Conservation (phyloP, 2,797 vertebrate species). For the Neopelma chrysocephalum region DNA sequence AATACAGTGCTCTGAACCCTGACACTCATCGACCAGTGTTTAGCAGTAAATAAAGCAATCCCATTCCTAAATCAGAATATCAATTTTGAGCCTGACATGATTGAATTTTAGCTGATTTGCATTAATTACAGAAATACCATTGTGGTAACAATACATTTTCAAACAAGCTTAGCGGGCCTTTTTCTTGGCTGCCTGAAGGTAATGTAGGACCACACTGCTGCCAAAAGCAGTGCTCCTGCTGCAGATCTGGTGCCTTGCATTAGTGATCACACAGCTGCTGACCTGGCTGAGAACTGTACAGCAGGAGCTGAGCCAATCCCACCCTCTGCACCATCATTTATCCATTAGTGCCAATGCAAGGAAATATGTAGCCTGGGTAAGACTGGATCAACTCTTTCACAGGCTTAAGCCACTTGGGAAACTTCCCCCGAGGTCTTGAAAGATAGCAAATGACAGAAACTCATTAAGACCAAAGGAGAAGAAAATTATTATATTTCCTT, state of each 20-base stretch:
- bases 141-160: background rate
- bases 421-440: background rate
- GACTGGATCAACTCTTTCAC: background rate
- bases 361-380: background rate
- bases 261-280: background rate
- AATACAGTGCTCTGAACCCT: background rate
- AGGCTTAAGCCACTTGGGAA: background rate
- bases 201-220: background rate
- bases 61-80: background rate
- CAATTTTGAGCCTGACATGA: background rate
- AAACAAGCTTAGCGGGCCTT: background rate
- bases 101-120: background rate
- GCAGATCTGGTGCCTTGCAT: background rate
- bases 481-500: background rate
- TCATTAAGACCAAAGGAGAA: background rate
- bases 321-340: background rate
- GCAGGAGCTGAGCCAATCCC: background rate
- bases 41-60: conserved; percentile 10
- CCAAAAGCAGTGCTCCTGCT: background rate
- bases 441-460: background rate
- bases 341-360: background rate
- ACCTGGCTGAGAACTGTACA: background rate
- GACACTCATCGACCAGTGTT: background rate
- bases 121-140: background rate
- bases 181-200: background rate